These are phyloP conservation scores for Solenopsis invicta DNA, from an alignment of 1,140 invertebrate species.

Conservation along the genomic window DNA sequence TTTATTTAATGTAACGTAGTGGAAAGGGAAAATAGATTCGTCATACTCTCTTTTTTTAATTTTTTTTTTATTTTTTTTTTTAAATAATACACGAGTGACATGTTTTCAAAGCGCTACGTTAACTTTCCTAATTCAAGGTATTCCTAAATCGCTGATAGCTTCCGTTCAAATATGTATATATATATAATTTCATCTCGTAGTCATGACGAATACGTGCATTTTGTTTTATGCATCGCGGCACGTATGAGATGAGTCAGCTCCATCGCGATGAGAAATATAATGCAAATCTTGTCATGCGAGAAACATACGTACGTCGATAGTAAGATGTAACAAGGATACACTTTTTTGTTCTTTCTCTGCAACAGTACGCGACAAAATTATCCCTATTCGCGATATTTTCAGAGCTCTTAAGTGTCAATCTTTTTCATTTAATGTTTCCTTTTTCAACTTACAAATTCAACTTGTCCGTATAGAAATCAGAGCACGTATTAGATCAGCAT, in stretches of 20 bases:
- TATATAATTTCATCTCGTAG: slow-evolving; percentile 25
- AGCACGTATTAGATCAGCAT: neutral
- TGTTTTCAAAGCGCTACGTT: neutral
- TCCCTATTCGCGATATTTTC: neutral
- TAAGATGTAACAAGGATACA: neutral
- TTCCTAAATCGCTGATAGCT: slow-evolving; percentile 21
- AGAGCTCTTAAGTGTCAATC: neutral
- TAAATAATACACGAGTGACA: neutral
- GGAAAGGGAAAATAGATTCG: neutral
- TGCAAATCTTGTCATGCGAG: slow-evolving; percentile 42
- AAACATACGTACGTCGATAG: neutral
- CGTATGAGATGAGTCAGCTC: slow-evolving; percentile 41
- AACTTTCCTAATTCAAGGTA: neutral
- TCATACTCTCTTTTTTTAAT: neutral
- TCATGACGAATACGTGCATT: slow-evolving; percentile 22
- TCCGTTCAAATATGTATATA: neutral
- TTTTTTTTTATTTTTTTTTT: neutral
- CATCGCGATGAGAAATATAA: slow-evolving; percentile 37
- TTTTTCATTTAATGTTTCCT: neutral
- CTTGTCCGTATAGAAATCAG: neutral
- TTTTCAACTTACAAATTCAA: neutral
- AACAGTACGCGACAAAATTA: neutral
- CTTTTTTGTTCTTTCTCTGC: neutral
- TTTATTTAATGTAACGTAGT: slow-evolving; percentile 9
- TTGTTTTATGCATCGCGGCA: slow-evolving; percentile 47